phyloP scores from a whole-genome alignment of 2,113 vertebrate species.

The Pelodiscus sinensis region DNA sequence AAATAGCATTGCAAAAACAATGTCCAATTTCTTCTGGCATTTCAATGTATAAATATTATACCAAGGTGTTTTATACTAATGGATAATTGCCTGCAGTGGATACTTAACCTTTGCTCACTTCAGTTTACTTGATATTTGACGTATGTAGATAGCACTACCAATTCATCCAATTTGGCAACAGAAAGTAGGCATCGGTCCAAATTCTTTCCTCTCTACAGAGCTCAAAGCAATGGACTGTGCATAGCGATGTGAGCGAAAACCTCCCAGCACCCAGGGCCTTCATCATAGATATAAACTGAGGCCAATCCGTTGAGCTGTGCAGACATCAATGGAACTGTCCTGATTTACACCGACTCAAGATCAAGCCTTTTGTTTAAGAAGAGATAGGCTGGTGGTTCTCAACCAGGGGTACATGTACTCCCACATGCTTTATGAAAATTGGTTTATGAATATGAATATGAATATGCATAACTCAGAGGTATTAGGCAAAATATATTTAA shows the following conservation, averaged over 20 bases:
- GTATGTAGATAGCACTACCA: no score
- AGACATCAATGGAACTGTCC: background rate
- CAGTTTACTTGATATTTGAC: slow-evolving; percentile 40
- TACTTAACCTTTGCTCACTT: slow-evolving; percentile 42
- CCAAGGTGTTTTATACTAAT: slow-evolving; percentile 53
- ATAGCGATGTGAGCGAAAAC: slow-evolving; percentile 3
- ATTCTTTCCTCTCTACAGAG: slow-evolving; percentile 32
- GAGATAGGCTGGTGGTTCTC: background rate
- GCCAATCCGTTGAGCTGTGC: background rate
- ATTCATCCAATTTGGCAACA: slow-evolving; percentile 31
- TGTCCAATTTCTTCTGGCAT: slow-evolving; percentile 22
- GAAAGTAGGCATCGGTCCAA: slow-evolving; percentile 1
- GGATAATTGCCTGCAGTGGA: slow-evolving; percentile 47
- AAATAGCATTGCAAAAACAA: slow-evolving; percentile 22
- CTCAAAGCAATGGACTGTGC: slow-evolving; percentile 5
- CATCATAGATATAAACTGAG: background rate
- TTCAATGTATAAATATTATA: slow-evolving; percentile 32
- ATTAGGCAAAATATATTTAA: no score
- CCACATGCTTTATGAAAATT: no score
- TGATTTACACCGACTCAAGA: background rate
- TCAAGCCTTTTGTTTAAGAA: background rate
- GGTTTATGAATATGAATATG: no score
- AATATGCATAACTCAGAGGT: no score
- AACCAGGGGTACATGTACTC: no score
- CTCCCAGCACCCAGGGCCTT: background rate